Base-by-base conservation (phyloP, 2,113 vertebrate genomes). In the Pelecanus crispus region DNA sequence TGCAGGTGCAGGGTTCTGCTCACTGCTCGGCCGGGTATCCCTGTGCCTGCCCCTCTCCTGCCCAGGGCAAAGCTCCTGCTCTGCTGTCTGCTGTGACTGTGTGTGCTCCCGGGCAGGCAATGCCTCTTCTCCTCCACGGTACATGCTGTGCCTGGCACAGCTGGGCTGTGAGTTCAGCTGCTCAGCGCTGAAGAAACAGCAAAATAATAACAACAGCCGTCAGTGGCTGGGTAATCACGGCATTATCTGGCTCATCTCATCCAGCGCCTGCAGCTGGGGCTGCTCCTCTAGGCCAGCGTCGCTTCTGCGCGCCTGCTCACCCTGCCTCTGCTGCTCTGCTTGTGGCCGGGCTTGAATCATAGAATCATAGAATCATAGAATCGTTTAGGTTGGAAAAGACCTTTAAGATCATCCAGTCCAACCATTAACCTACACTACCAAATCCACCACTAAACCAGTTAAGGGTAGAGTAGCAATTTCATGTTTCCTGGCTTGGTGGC, bases 11-110 rank as follows among this genome's bases (percentile, higher is more conserved):
- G 72, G 22, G 18, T 3, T 61, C 13, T 87, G 58, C 34, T 72
- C 1, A 1, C 66, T 68, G 52, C 47, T 89, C 40, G 44, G 13
- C 15, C 0, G 0, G 17, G 7, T 7, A 18, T 17, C 20, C 34
- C 65, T 40, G 31, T 52, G 26, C 59, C 70, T 79, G 29, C 24
- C 38, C 17, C 44, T 50, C 17, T 47, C 26, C 67, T 77, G 47
- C 32, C 82, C 72, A n/a, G 4, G 40, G 42, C 8, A 42, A 79
- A 8, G 16, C 40, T 86, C 58, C 56, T 2, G 6, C 31, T 72
- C 56, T 44, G n/a, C 67, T 84, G 53, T 49, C 29, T 49, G 44
- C 75, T 4, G 2, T 14, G 24, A 11, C 83, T 34, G 45, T 0
- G 2, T 24, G 75, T 49, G 40, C 40, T 81, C 40, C 79, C 7